Evolutionary conservation across 2,797 vertebrate species (phyloP).

Genomic region (Lindbergichthys nudifrons): DNA sequence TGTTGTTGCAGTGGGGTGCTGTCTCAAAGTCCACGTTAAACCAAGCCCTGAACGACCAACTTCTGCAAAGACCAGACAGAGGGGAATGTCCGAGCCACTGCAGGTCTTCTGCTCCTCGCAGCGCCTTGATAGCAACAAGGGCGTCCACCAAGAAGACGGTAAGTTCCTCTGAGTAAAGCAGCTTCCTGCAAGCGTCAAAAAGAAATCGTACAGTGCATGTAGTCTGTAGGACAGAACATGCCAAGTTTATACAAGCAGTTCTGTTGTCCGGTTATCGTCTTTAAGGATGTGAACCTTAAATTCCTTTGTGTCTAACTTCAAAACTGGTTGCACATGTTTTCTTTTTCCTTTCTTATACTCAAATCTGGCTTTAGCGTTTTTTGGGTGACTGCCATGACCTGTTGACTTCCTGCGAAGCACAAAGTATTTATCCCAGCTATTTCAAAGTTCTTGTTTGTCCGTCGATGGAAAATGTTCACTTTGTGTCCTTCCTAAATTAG

Average conservation of each 20-base stretch:
- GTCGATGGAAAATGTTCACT: conserved; percentile 16
- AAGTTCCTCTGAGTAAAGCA: conserved; percentile 45
- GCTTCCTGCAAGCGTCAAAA: neutral
- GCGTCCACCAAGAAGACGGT: conserved; percentile 76
- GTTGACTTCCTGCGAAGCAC: conserved; percentile 51
- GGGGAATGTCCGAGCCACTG: conserved; percentile 67
- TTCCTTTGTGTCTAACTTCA: conserved; percentile 11
- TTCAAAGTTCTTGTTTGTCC: conserved; percentile 24
- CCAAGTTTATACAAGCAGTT: neutral
- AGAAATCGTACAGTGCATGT: neutral
- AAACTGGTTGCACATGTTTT: conserved; percentile 28
- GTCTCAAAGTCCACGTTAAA: conserved; percentile 62
- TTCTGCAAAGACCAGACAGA: conserved; percentile 47
- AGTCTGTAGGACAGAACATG: neutral
- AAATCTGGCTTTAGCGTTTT: conserved; percentile 39
- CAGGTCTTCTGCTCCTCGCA: conserved; percentile 51
- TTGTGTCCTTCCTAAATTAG: neutral
- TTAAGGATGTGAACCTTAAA: conserved; percentile 24
- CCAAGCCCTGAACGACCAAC: conserved; percentile 49
- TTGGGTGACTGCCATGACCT: conserved; percentile 46
- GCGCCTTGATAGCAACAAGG: conserved; percentile 60
- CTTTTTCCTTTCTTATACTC: conserved; percentile 28
- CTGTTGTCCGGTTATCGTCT: conserved; percentile 11
- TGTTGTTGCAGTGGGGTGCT: conserved; percentile 80
- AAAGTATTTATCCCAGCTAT: conserved; percentile 39